Evolutionary conservation across 2,888 invertebrate species (phyloP).

Genomic region (Leptopilina syphax): DNA sequence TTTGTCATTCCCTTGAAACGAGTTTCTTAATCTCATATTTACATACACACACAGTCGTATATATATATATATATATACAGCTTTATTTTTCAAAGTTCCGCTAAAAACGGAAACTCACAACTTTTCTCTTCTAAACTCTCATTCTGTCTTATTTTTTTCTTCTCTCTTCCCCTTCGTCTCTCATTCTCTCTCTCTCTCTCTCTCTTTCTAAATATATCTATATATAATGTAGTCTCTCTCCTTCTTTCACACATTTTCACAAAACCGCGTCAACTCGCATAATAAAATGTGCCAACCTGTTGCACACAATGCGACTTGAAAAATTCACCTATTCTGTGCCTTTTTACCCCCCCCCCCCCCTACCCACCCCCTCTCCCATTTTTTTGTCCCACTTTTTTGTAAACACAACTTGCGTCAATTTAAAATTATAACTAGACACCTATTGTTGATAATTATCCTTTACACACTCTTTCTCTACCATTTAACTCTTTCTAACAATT

Average conservation of each 20-base stretch:
- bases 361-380: no score
- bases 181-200: background rate
- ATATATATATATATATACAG: background rate
- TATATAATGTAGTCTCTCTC: no score
- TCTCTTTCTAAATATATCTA: no score
- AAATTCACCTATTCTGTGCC: constrained; percentile 17
- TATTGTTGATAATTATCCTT: background rate
- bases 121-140: constrained; percentile 27
- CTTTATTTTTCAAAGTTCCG: constrained; percentile 15
- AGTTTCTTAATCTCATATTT: constrained; percentile 4
- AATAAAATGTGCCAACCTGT: constrained; percentile 36
- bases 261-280: constrained; percentile 13
- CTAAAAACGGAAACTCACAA: constrained; percentile 12
- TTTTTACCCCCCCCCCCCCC: no score
- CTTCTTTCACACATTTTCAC: constrained; percentile 1
- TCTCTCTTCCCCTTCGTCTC: background rate
- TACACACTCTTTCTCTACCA: no score
- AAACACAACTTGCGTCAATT: constrained; percentile 6
- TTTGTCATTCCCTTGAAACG: background rate
- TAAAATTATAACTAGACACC: background rate
- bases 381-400: background rate
- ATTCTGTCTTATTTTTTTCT: constrained; percentile 5
- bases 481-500: background rate
- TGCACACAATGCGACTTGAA: constrained; percentile 31
- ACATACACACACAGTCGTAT: background rate